Conservation (phyloP, 2,797 vertebrate species). For the Dromococcyx pavoninus region DNA sequence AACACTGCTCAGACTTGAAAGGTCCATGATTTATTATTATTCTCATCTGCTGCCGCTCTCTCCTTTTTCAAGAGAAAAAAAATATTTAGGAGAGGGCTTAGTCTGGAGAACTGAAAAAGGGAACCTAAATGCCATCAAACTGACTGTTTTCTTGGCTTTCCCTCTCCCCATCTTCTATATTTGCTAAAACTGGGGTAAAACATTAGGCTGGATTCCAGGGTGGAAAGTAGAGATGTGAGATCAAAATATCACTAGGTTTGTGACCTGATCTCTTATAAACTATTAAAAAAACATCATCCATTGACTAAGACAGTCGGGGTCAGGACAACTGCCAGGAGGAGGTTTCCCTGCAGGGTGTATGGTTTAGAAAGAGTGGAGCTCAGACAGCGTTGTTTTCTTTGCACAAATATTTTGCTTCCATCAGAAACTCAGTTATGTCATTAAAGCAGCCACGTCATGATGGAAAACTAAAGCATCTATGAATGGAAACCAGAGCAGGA, state of each 20-base stretch:
- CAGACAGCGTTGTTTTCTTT: fast-evolving
- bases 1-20: not conserved
- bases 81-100: not conserved
- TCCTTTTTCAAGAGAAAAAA: not conserved
- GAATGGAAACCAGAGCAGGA: not conserved
- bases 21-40: not conserved
- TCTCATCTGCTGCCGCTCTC: not conserved
- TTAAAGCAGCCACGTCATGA: not conserved
- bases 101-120: not conserved
- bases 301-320: not conserved
- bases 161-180: not conserved
- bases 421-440: not conserved
- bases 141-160: not conserved
- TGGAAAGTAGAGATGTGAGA: not conserved
- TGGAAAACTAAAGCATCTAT: not conserved
- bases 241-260: not conserved
- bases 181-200: not conserved
- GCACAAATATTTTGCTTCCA: not conserved
- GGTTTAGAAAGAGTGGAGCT: not conserved
- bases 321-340: not conserved
- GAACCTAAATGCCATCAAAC: not conserved
- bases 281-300: not conserved
- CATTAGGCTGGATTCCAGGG: not conserved
- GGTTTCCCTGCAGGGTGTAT: not conserved
- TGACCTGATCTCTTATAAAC: not conserved